phyloP scores from a whole-genome alignment of 2,888 invertebrate species.

The Ariolimax columbianus region DNA sequence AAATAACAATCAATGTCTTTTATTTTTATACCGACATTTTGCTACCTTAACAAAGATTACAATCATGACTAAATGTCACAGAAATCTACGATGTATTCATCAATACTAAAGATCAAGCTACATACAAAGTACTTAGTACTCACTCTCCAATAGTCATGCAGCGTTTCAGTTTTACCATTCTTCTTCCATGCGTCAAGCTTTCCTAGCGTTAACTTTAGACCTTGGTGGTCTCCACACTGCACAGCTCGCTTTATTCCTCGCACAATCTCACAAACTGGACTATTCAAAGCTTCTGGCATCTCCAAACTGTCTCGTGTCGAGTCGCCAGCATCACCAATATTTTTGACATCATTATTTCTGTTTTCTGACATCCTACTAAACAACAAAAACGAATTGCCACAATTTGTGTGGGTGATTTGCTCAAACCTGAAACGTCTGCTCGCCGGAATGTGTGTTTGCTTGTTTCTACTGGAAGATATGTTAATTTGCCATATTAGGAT shows the following conservation, averaged over 20 bases:
- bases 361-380: conserved; percentile 26
- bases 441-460: not conserved
- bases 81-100: no score
- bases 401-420: not conserved
- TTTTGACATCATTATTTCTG: conserved; percentile 35
- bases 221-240: conserved; percentile 44
- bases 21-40: no score
- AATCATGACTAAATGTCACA: no score
- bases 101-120: not conserved
- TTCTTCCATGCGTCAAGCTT: conserved; percentile 37
- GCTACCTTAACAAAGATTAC: no score
- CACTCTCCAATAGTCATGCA: conserved; percentile 43
- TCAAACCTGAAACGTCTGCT: not conserved
- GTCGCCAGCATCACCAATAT: conserved; percentile 45
- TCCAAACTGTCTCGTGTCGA: conserved; percentile 28
- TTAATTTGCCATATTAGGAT: not conserved
- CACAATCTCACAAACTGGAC: conserved; percentile 42
- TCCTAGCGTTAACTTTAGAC: conserved; percentile 29
- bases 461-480: not conserved
- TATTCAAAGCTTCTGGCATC: conserved; percentile 21
- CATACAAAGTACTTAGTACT: no score
- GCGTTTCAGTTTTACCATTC: not conserved
- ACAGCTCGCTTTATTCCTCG: conserved; percentile 29
- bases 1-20: no score
- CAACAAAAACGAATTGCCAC: no score